These are phyloP conservation scores for Metallyticus violacea DNA, from an alignment of 2,888 invertebrate genomes.

Conservation along the genomic window DNA sequence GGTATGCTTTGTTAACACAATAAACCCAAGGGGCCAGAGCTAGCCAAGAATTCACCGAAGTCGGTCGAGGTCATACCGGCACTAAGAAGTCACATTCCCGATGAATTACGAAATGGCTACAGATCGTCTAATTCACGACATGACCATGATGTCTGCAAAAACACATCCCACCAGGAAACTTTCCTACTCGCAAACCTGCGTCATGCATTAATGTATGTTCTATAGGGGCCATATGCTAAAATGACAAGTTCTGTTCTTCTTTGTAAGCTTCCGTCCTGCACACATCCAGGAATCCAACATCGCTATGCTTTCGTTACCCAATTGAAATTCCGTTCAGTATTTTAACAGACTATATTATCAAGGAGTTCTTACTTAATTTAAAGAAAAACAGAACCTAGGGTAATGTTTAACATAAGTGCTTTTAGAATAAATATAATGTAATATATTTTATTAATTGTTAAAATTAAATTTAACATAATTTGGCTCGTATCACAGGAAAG, in stretches of 20 bases:
- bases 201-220: not conserved
- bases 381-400: too few relatives aligned
- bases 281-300: not conserved
- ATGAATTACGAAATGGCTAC: not conserved
- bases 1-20: not conserved
- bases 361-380: too few relatives aligned
- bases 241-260: too few relatives aligned
- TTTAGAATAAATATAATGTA: too few relatives aligned
- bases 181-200: not conserved
- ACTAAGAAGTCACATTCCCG: not conserved
- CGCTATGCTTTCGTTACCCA: not conserved
- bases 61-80: not conserved
- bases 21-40: not conserved
- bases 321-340: too few relatives aligned
- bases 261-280: not conserved
- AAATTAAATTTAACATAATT: too few relatives aligned
- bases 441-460: too few relatives aligned
- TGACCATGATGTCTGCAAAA: not conserved
- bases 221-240: not conserved
- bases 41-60: not conserved
- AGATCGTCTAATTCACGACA: not conserved
- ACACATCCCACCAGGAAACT: not conserved
- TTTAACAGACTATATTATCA: too few relatives aligned
- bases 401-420: too few relatives aligned
- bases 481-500: too few relatives aligned